Evolutionary conservation across 2,797 vertebrate genomes (phyloP), one percentile per base, ranked within the genome.

Genomic region (Botia almorhae): DNA sequence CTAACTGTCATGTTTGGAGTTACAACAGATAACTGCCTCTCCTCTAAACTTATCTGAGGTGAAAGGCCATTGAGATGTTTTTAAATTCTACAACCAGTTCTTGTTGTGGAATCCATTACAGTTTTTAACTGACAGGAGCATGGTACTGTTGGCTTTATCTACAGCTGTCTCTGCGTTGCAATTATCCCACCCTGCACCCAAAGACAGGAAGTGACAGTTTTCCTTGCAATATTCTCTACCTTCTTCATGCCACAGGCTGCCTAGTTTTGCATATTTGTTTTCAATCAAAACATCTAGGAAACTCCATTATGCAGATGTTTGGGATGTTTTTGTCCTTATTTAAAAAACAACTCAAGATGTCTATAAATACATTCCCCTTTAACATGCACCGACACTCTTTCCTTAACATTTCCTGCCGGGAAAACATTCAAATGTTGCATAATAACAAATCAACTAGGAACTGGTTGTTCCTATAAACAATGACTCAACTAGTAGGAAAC

Each of bases 151-250:
- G 7, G 50, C 48, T 76, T n/a, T 55, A 70, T 83, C 50, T 58
- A 55, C 65, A 6, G 13, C 72, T 63, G 77, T 43, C 23, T 61
- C 36, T 58, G 33, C 33, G 63, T 67, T 69, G 81, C 68, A 55
- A 58, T 71, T 79, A 67, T 71, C 67, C 58, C 43, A 69, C 71
- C 78, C 76, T 75, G 69, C 74, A 76, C 69, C 82, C 68, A 64
- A 70, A 74, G 48, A 67, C 75, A 86, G 83, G 87, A 86, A 87
- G 85, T 63, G 46, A 51, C 69, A 74, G 72, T 67, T 83, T 85
- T 58, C 69, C 68, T 76, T 79, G 60, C 83, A 87, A 87, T 53
- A 81, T 63, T 17, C 74, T 74, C 77, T 64, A 58, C 51, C 70
- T 78, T 76, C 70, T 78, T 76, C 65, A 53, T 63, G 55, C 76